These are phyloP conservation scores for Tigriopus californicus DNA, from an alignment of 2,888 invertebrate genomes.

Conservation along the genomic window DNA sequence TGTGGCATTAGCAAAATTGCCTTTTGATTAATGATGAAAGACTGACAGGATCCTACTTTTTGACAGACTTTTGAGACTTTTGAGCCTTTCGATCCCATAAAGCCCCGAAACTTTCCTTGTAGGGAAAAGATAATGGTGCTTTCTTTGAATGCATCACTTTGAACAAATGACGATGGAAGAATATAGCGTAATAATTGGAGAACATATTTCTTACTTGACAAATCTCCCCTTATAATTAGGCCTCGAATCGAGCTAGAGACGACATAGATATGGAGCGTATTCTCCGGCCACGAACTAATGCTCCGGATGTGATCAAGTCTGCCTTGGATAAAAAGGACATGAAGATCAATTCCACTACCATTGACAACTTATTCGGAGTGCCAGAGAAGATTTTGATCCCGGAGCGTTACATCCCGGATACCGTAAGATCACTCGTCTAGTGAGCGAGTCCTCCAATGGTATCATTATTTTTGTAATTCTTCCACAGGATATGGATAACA, in stretches of 20 bases:
- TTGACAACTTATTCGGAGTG: slow-evolving; percentile 63
- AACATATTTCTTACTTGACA: too few relatives aligned
- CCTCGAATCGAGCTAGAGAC: slow-evolving; percentile 33
- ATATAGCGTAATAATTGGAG: too few relatives aligned
- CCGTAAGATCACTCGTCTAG: slow-evolving; percentile 32
- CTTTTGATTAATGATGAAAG: too few relatives aligned
- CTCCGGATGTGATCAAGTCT: slow-evolving; percentile 66
- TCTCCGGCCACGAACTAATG: slow-evolving; percentile 31
- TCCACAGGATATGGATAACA: slow-evolving; percentile 45
- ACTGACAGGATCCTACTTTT: not conserved
- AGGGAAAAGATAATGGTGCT: not conserved
- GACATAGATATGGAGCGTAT: slow-evolving; percentile 30
- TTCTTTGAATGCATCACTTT: slow-evolving; percentile 26
- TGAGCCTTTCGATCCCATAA: not conserved
- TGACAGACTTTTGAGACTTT: not conserved
- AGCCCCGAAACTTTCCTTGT: not conserved
- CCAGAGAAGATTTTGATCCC: slow-evolving; percentile 81
- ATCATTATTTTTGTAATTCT: not conserved
- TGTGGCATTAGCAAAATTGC: too few relatives aligned
- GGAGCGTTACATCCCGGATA: slow-evolving; percentile 76
- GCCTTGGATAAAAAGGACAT: slow-evolving; percentile 46
- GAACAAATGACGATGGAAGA: too few relatives aligned
- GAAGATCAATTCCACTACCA: slow-evolving; percentile 55
- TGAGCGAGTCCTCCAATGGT: not conserved
- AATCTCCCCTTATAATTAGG: slow-evolving; percentile 21